Conservation (phyloP, 2,113 vertebrate species). For the Madoqua kirkii region DNA sequence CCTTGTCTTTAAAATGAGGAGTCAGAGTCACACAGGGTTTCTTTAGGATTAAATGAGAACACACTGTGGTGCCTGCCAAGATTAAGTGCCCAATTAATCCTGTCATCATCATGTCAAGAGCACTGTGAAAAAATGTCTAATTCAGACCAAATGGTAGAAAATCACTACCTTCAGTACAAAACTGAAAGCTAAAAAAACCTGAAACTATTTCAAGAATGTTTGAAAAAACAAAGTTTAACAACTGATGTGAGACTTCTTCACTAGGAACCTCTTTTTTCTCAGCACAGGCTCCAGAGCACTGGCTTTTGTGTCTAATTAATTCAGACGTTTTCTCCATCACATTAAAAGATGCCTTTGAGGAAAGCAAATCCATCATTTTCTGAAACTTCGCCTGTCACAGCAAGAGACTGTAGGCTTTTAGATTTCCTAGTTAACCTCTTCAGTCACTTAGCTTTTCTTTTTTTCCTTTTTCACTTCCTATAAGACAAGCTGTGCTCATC, state of each 20-base stretch:
- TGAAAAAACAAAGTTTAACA: neutral
- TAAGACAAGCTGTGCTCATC: neutral
- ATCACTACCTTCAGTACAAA: neutral
- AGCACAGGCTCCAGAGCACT: neutral
- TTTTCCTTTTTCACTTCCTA: neutral
- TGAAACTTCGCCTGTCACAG: neutral
- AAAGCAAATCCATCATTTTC: conserved; percentile 32
- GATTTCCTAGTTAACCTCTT: neutral
- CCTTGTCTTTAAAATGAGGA: neutral
- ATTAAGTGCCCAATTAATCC: neutral
- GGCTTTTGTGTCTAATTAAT: conserved; percentile 33
- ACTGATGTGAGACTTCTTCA: neutral
- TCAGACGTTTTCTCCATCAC: neutral
- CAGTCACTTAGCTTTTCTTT: neutral
- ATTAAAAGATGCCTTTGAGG: neutral
- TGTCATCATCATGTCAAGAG: neutral
- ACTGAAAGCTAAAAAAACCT: neutral
- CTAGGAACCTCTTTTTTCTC: neutral
- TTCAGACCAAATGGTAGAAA: neutral
- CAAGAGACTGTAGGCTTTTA: neutral
- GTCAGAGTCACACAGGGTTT: neutral
- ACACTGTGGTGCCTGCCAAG: fast-evolving
- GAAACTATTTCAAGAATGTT: neutral
- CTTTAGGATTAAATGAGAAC: neutral
- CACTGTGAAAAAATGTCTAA: neutral